Conservation (phyloP, 2,888 invertebrate species). For the Galeopsomyia nigrocyanea region DNA sequence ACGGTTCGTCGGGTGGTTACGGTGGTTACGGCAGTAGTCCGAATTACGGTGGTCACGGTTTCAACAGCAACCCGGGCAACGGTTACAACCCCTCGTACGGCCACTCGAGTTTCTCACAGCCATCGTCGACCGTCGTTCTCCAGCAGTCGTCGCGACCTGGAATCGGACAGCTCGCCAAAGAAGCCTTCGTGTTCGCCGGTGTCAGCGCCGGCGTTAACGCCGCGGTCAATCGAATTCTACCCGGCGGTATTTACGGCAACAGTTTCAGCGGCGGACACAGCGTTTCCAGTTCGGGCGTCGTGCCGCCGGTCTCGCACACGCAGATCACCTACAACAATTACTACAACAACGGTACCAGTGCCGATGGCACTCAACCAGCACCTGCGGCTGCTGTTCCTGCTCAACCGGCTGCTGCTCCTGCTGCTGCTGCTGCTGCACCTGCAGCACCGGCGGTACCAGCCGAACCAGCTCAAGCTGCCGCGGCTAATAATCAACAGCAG, state of each 20-base stretch:
- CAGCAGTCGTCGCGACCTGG: slow-evolving; percentile 61
- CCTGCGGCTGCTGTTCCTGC: slow-evolving; percentile 40
- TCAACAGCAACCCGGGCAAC: slow-evolving; percentile 39
- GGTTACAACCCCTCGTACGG: slow-evolving; percentile 50
- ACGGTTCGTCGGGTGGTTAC: slow-evolving; percentile 52
- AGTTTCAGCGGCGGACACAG: slow-evolving; percentile 34
- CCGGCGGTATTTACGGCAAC: slow-evolving; percentile 59
- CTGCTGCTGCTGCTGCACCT: slow-evolving; percentile 46
- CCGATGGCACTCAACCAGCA: slow-evolving; percentile 20
- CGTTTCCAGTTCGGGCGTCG: slow-evolving; percentile 48
- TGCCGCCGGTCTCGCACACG: slow-evolving; percentile 58
- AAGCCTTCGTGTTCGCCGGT: slow-evolving; percentile 65
- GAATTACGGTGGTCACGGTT: slow-evolving; percentile 41
- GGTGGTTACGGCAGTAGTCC: slow-evolving; percentile 43
- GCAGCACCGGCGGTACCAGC: slow-evolving; percentile 32
- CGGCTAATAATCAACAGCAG: slow-evolving; percentile 8
- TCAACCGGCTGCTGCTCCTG: slow-evolving; percentile 42
- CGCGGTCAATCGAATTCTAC: slow-evolving; percentile 62
- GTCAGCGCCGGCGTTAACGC: slow-evolving; percentile 66
- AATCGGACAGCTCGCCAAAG: slow-evolving; percentile 66
- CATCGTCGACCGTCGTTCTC: slow-evolving; percentile 59
- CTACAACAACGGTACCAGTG: slow-evolving; percentile 62
- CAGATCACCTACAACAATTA: slow-evolving; percentile 66
- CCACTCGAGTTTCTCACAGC: slow-evolving; percentile 52
- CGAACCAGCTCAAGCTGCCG: slow-evolving; percentile 9